Evolutionary conservation across 2,888 invertebrate species (phyloP), one percentile per base, ranked within the genome.

Genomic region (Microdon myrmicae): DNA sequence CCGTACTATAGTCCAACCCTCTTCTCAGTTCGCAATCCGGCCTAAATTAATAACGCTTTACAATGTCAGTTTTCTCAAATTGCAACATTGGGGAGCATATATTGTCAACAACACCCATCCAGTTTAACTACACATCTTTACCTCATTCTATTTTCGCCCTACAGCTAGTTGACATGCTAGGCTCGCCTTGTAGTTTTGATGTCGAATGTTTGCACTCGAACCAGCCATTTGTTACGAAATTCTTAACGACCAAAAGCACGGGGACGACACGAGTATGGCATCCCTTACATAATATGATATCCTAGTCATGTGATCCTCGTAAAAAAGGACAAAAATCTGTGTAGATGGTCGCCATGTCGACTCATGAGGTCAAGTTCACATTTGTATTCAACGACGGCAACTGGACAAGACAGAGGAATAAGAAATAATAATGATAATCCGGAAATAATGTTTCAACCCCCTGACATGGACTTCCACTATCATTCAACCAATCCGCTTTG

Each of bases 341-440:
- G 38, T 38, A 51, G 45, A 43, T 55, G 43, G 48, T 48, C 47
- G 39, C 43, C 41, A 53, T 38, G 38, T 47, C 41, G 51, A 58
- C 45, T 58, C 41, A 56, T 43, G 45, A 43, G 64, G 64, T 64
- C 64, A 64, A 64, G 64, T 58, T 64, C 64, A 58, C 58, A 64
- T 64, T 64, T 51, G 58, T 64, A 64, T 64, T 64, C 64, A 53
- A 64, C 56, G 41, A 10, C 39, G 47, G 45, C 28, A 12, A 41
- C 49, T 32, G 37, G 47, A 6, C 25, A 44, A 39, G 44, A 44
- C 39, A 31, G 29, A 45, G 45, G 26, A 64, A 64, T 47, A 64
- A 64, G 47, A 58, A 58, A 64, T 58, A 64, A 64, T 64, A 64
- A n/a, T n/a, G n/a, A 58, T 64, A 64, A 64, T 64, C 64, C 58